phyloP scores from a whole-genome alignment of 1,140 invertebrate species.

The Cydia splendana region DNA sequence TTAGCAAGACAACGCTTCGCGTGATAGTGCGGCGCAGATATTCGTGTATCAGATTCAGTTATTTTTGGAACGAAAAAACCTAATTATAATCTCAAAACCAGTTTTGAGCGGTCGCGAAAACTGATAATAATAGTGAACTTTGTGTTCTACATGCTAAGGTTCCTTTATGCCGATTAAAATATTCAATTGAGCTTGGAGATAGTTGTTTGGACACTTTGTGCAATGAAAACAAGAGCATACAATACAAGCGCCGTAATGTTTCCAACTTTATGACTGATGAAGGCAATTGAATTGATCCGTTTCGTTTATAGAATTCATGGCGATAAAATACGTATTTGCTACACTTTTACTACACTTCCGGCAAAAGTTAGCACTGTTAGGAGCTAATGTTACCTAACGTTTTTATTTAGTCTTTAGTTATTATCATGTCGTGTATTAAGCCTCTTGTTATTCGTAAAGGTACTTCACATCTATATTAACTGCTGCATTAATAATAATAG shows the following conservation, averaged over 20 bases:
- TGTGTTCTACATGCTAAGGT: background rate
- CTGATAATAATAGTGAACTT: background rate
- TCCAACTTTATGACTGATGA: background rate
- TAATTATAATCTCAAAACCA: slow-evolving; percentile 27
- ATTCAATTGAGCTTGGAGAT: slow-evolving; percentile 16
- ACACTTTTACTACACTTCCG: no score
- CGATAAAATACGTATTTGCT: background rate
- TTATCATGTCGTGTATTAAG: no score
- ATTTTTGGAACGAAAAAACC: slow-evolving; percentile 30
- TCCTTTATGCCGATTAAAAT: background rate
- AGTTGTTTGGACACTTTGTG: slow-evolving; percentile 30
- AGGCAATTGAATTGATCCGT: background rate
- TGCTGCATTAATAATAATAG: no score
- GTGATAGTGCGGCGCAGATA: slow-evolving; percentile 5
- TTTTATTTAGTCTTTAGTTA: no score
- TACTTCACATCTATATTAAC: no score
- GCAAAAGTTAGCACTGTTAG: no score
- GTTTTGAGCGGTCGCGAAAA: background rate
- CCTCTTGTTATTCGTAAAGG: no score
- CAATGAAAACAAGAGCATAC: slow-evolving; percentile 30
- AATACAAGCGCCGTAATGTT: background rate
- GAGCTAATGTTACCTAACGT: no score
- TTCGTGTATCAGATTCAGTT: slow-evolving; percentile 31
- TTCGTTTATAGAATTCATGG: background rate
- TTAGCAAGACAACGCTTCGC: background rate